A percentile compares a stretch with the other conserved stretches of the same genome.
These are phyloP conservation scores for Heliconius hewitsoni DNA, from an alignment of 1,140 invertebrate genomes.

Conservation along the genomic window DNA sequence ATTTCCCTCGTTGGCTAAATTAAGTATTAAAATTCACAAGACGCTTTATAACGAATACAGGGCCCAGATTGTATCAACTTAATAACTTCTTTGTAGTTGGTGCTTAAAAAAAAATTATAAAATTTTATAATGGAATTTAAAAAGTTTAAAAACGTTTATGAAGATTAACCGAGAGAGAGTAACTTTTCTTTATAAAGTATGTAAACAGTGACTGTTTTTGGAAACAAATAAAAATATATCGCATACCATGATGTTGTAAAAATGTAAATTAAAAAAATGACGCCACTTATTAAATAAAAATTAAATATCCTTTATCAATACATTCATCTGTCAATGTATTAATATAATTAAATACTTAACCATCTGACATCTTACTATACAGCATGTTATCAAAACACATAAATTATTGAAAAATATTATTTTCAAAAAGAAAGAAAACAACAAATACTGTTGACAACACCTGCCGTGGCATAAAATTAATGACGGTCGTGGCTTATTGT, in stretches of 20 bases:
- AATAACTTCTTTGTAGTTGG: constrained; percentile 64
- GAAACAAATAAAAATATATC: background rate
- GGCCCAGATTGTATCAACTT: constrained; percentile 53
- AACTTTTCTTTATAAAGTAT: no score
- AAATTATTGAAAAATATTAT: constrained; percentile 63
- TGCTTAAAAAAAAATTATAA: constrained; percentile 44
- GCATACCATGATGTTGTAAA: no score
- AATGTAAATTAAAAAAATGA: no score
- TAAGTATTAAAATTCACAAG: constrained; percentile 33
- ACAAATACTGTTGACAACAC: constrained; percentile 68
- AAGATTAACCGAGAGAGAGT: background rate
- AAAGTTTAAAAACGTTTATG: background rate
- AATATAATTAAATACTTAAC: background rate
- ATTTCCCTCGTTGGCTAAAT: constrained; percentile 29
- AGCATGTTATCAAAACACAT: constrained; percentile 52
- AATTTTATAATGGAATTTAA: constrained; percentile 42
- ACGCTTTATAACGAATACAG: constrained; percentile 16
- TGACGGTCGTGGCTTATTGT: constrained; percentile 63
- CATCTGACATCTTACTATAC: constrained; percentile 32
- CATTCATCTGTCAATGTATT: background rate
- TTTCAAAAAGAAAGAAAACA: constrained; percentile 50
- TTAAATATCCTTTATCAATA: background rate
- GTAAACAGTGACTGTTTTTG: background rate
- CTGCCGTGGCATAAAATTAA: constrained; percentile 72
- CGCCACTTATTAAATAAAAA: no score